Base-by-base conservation (phyloP, 2,113 vertebrate genomes). In the Bufo gargarizans region DNA sequence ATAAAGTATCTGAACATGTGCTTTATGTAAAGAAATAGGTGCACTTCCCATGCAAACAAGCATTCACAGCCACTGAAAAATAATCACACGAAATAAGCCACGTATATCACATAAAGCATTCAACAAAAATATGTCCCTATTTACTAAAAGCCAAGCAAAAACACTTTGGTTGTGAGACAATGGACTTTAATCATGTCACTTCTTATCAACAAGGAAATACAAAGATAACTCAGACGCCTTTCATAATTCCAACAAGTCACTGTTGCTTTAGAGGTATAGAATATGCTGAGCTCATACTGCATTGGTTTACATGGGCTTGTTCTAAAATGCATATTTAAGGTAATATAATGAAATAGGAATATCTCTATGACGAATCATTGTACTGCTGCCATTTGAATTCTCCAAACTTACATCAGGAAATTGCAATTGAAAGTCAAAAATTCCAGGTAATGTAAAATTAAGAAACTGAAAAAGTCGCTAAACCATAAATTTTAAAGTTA, bases 11-110 rank as follows among this genome's bases (percentile, higher is more conserved):
- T 83, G 14, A 33, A 47, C 61, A 65, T n/a, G 19, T 82, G 59
- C 45, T 0, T 65, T 53, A 8, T 2, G 20, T 82, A 20, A n/a
- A 82, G 43, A 67, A 50, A 67, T 8, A 53, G 17, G 16, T 58
- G 59, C 58, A 82, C 43, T 63, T 82, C 58, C 59, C 80, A 82
- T 65, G 80, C 17, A 82, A 63, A 47, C 43, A 65, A 63, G 43
- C 10, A 59, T 9, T 45, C 7, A 19, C 17, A 59, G 13, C 20
- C 17, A n/a, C 49, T 78, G 10, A 17, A 55, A 20, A 49, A 65
- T 12, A 82, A 63, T 61, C 33, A 17, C 0, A 3, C 20, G 14
- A 81, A 81, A 61, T 45, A 16, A 56, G 6, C 43, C 16, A 63
- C 13, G 80, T 82, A 82, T 65, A 49, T 65, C 20, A 65, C 49